phyloP scores from a whole-genome alignment of 2,888 invertebrate genomes.

The Amblyjoppa proteus region DNA sequence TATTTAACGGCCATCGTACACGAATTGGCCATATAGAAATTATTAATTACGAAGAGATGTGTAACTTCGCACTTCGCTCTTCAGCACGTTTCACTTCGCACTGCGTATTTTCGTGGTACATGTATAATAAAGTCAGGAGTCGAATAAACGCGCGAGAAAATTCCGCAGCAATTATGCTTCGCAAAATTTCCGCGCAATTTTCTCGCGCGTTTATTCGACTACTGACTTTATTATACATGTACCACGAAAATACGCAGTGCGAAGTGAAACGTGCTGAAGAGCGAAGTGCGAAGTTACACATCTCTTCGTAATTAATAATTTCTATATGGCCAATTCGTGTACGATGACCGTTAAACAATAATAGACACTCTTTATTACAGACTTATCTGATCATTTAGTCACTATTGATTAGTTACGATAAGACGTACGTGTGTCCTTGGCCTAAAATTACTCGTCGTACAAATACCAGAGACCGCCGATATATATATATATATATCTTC shows the following conservation, averaged over 20 bases:
- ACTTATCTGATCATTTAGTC: neutral
- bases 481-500: neutral
- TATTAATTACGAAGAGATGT: neutral
- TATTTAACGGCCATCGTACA: neutral
- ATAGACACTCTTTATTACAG: neutral
- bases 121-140: neutral
- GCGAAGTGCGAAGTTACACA: neutral
- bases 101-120: neutral
- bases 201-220: neutral
- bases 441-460: neutral
- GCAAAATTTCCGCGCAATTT: neutral
- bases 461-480: neutral
- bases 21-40: neutral
- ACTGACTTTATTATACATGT: neutral
- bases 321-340: neutral
- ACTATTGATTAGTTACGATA: neutral
- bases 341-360: neutral
- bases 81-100: neutral
- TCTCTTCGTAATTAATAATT: neutral
- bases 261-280: neutral
- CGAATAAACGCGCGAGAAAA: slow-evolving; percentile 1
- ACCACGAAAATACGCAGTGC: neutral
- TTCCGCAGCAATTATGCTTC: neutral
- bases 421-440: neutral
- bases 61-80: neutral